Base-by-base conservation (phyloP, 2,888 invertebrate species). In the Syrista parreyssii region DNA sequence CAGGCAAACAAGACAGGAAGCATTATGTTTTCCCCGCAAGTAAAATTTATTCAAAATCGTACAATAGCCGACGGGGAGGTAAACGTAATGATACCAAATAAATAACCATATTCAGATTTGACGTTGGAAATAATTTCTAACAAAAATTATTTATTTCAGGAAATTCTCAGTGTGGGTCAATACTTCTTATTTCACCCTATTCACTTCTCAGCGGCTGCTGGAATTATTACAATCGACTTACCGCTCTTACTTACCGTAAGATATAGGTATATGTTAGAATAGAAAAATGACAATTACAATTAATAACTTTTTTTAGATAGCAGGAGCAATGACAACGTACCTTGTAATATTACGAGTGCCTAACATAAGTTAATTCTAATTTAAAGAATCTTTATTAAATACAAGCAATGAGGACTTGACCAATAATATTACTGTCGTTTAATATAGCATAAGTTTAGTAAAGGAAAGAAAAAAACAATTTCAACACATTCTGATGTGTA, bases 271-370 rank as follows among this genome's bases (percentile, higher is more conserved):
- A 12, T 35, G 9, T n/a, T n/a, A 40, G 31, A 12, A 68, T 15
- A n/a, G 68, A 12, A 68, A 68, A 74, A 33, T 33, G 15, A 33
- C 23, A 72, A 75, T 75, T 34, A 68, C 31, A 74, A 71, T 78
- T 75, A n/a, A 40, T 68, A 35, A 34, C 33, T 36, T 77, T 35
- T 71, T 68, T 68, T 79, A 88, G 88, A 88, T 88, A 78, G 82
- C 84, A 9, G 87, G 84, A 11, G 84, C 83, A 33, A 81, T 88
- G 79, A 87, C 85, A 32, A 88, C 85, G 30, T 88, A 87, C 69
- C 79, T 88, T 71, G 86, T 86, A 33, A 88, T 86, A 31, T 83
- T 88, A 1, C 79, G 76, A 75, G 76, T 78, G 12, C 78, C 81
- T 6, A 76, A 76, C 75, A 68, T 23, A 77, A 34, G n/a, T 9